Base-by-base conservation (phyloP, 2,113 vertebrate genomes). In the Scortum barcoo region DNA sequence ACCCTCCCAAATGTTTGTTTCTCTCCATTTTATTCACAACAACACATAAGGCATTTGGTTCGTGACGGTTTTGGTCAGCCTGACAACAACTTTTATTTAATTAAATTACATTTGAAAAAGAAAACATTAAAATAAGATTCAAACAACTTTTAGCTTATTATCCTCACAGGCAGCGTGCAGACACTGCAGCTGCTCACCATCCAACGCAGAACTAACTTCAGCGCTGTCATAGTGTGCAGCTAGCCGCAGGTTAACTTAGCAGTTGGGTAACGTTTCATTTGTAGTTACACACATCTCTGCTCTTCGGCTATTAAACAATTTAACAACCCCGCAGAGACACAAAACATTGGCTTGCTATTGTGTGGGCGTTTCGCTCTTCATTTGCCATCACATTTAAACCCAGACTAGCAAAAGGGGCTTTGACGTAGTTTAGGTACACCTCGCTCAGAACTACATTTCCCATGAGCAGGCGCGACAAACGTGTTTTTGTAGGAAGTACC, bases 401-500 rank as follows among this genome's bases (percentile, higher is more conserved):
- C 1, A 24, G 10, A 46, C 4, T 7, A 48, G 57, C 6, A 33
- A 72, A 30, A 1, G 2, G 19, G 0, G 17, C 22, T 38, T 46
- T 69, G 30, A 48, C 57, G 2, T 36, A 63, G 48, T 60, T 74
- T n/a, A 1, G 3, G 1, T 26, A 51, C 58, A 48, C 30, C 30
- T 79, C 6, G 7, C 5, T 4, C 1, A 16, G 30, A 88, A 96
- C 92, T 92, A 82, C 94, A 92, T 65, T 81, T 93, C 94, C 95
- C 93, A 62, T 12, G 0, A 82, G n/a, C 2, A 2, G n/a, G 3
- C 1, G 69, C 57, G 8, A 12, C 60, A 28, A 85, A 80, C 63
- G 75, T 92, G 88, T 92, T 92, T 93, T 94, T 88, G 66, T 80
- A 89, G 95, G 95, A 95, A 95, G 91, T 95, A 60, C 24, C 33